Conservation (phyloP, 2,888 invertebrate species). For the Sisyra terminalis region DNA sequence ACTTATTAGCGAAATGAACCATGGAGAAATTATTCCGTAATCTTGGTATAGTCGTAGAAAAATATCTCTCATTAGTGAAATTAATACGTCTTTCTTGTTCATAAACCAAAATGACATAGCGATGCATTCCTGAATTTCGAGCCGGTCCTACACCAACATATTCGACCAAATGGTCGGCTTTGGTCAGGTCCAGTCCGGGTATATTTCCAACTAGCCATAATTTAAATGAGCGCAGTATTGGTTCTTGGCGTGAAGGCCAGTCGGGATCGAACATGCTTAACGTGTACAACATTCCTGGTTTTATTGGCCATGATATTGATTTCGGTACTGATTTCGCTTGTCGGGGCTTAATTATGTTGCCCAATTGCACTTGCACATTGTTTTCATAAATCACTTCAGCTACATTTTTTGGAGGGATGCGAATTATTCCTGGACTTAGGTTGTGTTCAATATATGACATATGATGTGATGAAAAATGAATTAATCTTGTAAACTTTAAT, state of each 20-base stretch:
- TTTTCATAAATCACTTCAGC: too few species aligned
- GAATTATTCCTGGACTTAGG: too few species aligned
- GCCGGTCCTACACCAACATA: conserved; percentile 1
- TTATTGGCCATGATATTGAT: too few species aligned
- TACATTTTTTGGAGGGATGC: too few species aligned
- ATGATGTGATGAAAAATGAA: too few species aligned
- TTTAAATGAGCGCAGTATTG: conserved; percentile 1
- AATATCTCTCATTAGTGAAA: background rate
- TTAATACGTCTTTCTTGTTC: conserved; percentile 1
- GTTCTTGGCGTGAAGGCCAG: background rate
- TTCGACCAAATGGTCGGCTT: background rate
- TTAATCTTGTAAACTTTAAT: too few species aligned
- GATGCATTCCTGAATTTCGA: conserved; percentile 1
- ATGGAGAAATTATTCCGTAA: background rate
- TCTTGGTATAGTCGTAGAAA: background rate
- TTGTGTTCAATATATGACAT: too few species aligned
- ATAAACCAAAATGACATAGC: background rate
- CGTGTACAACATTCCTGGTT: background rate
- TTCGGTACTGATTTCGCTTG: too few species aligned
- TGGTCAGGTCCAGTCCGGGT: background rate
- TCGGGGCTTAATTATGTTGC: too few species aligned
- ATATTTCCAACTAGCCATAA: conserved; percentile 1
- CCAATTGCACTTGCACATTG: too few species aligned
- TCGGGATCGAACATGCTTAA: conserved; percentile 1
- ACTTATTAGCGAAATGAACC: background rate